phyloP scores from a whole-genome alignment of 1,140 invertebrate genomes.

The Pseudoatta argentina region DNA sequence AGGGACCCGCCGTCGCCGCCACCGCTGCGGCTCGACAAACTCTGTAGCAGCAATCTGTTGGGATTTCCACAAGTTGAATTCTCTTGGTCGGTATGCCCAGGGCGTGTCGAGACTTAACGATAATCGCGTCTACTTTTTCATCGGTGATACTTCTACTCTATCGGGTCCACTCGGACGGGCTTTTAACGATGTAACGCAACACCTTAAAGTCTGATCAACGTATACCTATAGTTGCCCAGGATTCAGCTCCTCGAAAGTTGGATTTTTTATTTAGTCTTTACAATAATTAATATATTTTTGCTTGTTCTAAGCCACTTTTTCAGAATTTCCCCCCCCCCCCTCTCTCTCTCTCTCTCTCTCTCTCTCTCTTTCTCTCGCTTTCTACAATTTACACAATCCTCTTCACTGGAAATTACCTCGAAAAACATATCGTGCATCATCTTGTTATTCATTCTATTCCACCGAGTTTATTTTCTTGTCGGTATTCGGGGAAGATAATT shows the following conservation, averaged over 20 bases:
- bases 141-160: slow-evolving; percentile 57
- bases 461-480: slow-evolving; percentile 18
- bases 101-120: slow-evolving; percentile 77
- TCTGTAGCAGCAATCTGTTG: slow-evolving; percentile 80
- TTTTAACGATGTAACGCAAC: neutral
- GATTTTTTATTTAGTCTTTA: neutral
- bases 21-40: slow-evolving; percentile 73
- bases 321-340: no score
- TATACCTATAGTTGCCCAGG: neutral
- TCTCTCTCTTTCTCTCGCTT: neutral
- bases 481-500: slow-evolving; percentile 29
- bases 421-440: slow-evolving; percentile 7
- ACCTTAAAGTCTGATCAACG: neutral
- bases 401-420: slow-evolving; percentile 32
- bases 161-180: slow-evolving; percentile 12
- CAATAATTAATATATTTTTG: neutral
- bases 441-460: neutral
- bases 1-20: slow-evolving; percentile 78
- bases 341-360: neutral
- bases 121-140: slow-evolving; percentile 77
- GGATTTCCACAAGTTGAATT: slow-evolving; percentile 86
- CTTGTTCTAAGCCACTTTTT: neutral
- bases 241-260: neutral
- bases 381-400: neutral
- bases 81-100: slow-evolving; percentile 76